Evolutionary conservation across 1,140 invertebrate species (phyloP).

Genomic region (Diachasma alloeum): DNA sequence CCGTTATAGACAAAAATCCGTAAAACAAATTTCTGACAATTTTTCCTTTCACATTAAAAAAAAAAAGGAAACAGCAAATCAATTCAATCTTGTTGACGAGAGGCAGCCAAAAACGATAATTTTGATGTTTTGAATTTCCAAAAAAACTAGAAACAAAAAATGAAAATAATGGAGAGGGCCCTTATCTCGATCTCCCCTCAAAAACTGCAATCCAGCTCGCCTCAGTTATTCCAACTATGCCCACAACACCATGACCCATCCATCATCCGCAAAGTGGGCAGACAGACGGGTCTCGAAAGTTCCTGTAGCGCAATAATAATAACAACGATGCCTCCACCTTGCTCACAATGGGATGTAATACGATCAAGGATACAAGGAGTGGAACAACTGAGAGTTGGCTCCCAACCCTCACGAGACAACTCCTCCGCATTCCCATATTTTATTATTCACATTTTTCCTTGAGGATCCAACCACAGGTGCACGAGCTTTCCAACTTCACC

Average conservation of each 20-base stretch:
- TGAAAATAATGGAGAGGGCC: not conserved
- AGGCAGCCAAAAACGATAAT: not conserved
- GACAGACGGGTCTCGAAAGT: slow-evolving; percentile 39
- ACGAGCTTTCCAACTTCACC: not conserved
- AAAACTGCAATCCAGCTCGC: not conserved
- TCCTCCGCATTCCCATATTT: not conserved
- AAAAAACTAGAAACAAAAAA: not conserved
- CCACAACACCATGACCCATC: not conserved
- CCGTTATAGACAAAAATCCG: no score
- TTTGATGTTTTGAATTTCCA: not conserved
- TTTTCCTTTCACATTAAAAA: no score
- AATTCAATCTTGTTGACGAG: no score
- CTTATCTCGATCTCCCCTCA: not conserved
- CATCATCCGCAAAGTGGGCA: slow-evolving; percentile 48
- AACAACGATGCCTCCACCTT: slow-evolving; percentile 8
- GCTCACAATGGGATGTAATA: slow-evolving; percentile 23
- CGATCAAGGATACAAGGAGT: slow-evolving; percentile 21
- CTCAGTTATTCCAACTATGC: not conserved
- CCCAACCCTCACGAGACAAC: not conserved
- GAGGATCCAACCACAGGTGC: not conserved
- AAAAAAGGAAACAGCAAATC: no score
- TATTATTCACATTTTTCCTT: not conserved
- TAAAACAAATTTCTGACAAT: no score
- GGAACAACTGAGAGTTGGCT: not conserved
- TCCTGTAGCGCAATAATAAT: slow-evolving; percentile 16